A percentile compares a stretch with the other conserved stretches of the same genome.
These are phyloP conservation scores for Tineola bisselliella DNA, from an alignment of 2,888 invertebrate genomes.

Conservation along the genomic window DNA sequence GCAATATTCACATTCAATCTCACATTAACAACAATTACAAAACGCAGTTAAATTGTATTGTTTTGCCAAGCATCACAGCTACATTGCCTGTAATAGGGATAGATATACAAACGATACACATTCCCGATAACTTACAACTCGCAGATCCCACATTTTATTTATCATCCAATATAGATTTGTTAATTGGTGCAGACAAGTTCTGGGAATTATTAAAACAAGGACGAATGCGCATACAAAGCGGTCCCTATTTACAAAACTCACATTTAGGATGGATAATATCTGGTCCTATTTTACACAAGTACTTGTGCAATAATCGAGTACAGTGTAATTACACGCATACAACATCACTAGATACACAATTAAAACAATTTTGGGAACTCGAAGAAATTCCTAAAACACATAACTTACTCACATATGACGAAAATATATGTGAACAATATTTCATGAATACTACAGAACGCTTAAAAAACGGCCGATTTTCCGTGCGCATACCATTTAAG, in stretches of 20 bases:
- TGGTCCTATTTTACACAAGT: constrained; percentile 15
- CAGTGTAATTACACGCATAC: constrained; percentile 17
- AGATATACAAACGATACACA: neutral
- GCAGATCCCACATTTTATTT: constrained; percentile 19
- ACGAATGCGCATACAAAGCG: constrained; percentile 17
- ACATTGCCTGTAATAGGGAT: neutral
- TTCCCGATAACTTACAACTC: constrained; percentile 14
- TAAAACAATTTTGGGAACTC: constrained; percentile 19
- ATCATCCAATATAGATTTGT: constrained; percentile 17
- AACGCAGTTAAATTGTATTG: constrained; percentile 5
- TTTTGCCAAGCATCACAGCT: constrained; percentile 16
- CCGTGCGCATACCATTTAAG: constrained; percentile 18
- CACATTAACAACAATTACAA: neutral
- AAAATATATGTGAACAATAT: constrained; percentile 17
- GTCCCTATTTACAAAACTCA: constrained; percentile 18
- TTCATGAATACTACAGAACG: constrained; percentile 18
- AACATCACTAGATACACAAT: constrained; percentile 14
- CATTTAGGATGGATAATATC: constrained; percentile 20
- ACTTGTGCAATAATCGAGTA: constrained; percentile 8
- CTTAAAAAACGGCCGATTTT: constrained; percentile 18
- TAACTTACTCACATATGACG: constrained; percentile 2
- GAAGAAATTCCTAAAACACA: constrained; percentile 16
- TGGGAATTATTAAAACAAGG: constrained; percentile 18
- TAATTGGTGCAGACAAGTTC: constrained; percentile 19
- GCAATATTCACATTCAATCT: constrained; percentile 9